These are phyloP conservation scores for Leiothrix lutea DNA, from an alignment of 2,113 vertebrate species.

Conservation along the genomic window DNA sequence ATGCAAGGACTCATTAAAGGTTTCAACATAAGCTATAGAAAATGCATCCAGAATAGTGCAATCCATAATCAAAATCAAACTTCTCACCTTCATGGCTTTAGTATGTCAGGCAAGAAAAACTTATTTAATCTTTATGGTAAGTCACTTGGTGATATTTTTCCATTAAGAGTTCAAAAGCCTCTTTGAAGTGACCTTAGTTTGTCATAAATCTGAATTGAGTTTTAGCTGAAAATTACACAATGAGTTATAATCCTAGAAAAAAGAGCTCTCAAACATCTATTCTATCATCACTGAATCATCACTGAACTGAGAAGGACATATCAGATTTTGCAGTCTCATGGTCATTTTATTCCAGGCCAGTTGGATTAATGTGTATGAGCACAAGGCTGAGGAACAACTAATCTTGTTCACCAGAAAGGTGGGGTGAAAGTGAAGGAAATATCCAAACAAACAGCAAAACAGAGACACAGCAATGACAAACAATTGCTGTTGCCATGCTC, in stretches of 20 bases:
- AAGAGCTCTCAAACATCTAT: neutral
- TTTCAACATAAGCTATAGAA: neutral
- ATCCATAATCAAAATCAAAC: neutral
- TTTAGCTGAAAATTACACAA: neutral
- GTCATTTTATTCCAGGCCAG: neutral
- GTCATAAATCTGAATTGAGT: neutral
- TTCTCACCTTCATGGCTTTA: neutral
- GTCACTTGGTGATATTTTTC: neutral
- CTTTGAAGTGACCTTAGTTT: neutral
- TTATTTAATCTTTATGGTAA: neutral
- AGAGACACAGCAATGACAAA: neutral
- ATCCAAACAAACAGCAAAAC: neutral
- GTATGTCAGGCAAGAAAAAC: neutral
- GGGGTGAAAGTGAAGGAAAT: neutral
- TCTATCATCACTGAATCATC: neutral
- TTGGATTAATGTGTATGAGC: neutral
- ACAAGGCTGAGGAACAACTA: neutral
- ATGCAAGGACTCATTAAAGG: neutral
- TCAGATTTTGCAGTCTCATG: neutral
- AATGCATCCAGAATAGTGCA: neutral
- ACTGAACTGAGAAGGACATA: constrained; percentile 29
- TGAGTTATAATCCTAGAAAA: neutral
- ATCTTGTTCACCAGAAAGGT: neutral
- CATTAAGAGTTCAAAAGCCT: neutral
- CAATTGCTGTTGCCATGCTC: neutral